A percentile compares a stretch with the other conserved stretches of the same genome.
Evolutionary conservation across 2,888 invertebrate genomes (phyloP).

Genomic region (Seira sanloemensis): DNA sequence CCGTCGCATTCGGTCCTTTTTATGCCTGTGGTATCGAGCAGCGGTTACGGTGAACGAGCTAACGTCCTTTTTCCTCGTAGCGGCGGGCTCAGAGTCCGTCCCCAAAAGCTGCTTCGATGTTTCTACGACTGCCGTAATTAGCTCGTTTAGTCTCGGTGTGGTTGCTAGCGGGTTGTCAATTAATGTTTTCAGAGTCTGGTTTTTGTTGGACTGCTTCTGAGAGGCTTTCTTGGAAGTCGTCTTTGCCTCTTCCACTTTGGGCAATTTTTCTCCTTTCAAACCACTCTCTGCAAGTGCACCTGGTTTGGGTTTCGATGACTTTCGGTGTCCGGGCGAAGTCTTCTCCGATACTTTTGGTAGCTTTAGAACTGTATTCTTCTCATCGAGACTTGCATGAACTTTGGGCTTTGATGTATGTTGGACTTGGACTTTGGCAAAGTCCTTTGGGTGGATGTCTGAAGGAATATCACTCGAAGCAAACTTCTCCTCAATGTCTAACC

Average conservation of each 20-base stretch:
- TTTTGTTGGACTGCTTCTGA: background rate
- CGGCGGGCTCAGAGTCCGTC: background rate
- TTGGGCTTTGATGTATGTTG: background rate
- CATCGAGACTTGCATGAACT: too few species aligned
- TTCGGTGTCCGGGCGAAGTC: background rate
- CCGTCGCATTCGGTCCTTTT: conserved; percentile 1
- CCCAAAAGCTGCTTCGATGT: conserved; percentile 43
- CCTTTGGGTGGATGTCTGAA: background rate
- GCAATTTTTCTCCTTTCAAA: conserved; percentile 28
- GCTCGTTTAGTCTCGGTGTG: conserved; percentile 39
- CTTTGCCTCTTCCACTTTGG: background rate
- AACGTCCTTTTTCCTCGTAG: background rate
- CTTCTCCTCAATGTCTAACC: background rate
- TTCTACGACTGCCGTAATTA: conserved; percentile 51
- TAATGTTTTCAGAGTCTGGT: background rate
- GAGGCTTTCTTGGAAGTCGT: background rate
- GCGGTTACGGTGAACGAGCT: conserved; percentile 12
- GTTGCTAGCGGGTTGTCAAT: conserved; percentile 14
- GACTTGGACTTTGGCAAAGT: too few species aligned
- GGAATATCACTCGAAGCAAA: background rate
- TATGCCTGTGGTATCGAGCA: background rate
- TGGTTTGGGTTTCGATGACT: background rate
- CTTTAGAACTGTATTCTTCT: background rate
- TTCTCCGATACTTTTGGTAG: background rate
- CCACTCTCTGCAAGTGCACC: background rate